Base-by-base conservation (phyloP, 2,113 vertebrate genomes). In the Sinocyclocheilus anshuiensis region DNA sequence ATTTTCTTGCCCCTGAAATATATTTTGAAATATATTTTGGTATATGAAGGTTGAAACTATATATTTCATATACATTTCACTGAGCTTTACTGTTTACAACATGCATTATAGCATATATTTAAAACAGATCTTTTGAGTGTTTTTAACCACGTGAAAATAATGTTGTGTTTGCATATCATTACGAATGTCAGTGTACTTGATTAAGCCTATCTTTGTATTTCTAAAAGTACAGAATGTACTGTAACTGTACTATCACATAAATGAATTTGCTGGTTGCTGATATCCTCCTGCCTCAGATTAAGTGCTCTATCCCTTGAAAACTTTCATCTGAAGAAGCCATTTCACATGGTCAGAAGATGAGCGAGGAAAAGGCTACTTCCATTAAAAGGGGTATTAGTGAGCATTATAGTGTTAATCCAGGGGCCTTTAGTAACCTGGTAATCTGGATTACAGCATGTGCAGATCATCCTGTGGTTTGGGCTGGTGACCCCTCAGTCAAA, bases 321-420 rank as follows among this genome's bases (percentile, higher is more conserved):
- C 39, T 45, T 15, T 69, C 24, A 20, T 20, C 26, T 29, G 67
- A 83, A 83, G 65, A 72, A 83, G 48, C 18, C 12, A 55, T 83
- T 65, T 76, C 72, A 81, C 16, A 76, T 57, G 33, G 7, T 36
- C 79, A 71, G 45, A 83, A 53, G 81, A 83, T 16, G 53, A 89
- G 57, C 33, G 42, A 82, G 57, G 87, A 63, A 86, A 0, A 79
- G 77, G 77, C 36, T 81, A 75, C 80, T 53, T 88, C 91, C 90
- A 91, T 93, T 92, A 93, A 92, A 93, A 90, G 84, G 90, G 90
- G 91, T 90, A 93, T 94, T 94, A 92, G 90, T n/a, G 81, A 53
- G 91, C 87, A 93, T 93, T 93, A 93, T 86, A 91, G 81, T 90
- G 69, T 86, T 94, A 90, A 94, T 92, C 92, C 90, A 53, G 86